A percentile compares a stretch with the other conserved stretches of the same genome.
phyloP scores from a whole-genome alignment of 2,113 vertebrate species.

The Rhegmatorhina hoffmannsi region DNA sequence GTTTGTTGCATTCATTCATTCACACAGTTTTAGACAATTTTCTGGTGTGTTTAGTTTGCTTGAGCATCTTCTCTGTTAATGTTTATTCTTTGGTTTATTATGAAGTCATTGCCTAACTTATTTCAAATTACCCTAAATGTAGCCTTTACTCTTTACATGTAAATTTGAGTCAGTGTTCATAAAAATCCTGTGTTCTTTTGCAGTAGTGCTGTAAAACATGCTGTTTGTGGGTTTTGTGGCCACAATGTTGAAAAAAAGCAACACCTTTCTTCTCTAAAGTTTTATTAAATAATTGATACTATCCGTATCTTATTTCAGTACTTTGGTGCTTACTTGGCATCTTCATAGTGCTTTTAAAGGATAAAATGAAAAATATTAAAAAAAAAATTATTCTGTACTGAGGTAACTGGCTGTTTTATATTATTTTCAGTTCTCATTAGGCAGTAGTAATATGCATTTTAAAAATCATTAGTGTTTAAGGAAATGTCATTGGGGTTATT shows the following conservation, averaged over 20 bases:
- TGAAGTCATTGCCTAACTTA: background rate
- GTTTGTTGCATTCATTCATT: constrained; percentile 7
- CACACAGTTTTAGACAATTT: background rate
- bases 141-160: background rate
- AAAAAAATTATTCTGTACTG: background rate
- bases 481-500: background rate
- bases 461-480: constrained; percentile 28
- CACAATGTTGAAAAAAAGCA: background rate
- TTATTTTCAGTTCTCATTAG: constrained; percentile 5
- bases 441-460: background rate
- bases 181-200: background rate
- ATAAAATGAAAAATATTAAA: background rate
- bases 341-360: background rate
- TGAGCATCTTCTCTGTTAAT: background rate
- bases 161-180: background rate
- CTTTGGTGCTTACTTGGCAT: background rate
- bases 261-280: background rate
- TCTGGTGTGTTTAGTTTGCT: background rate
- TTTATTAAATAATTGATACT: background rate
- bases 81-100: background rate
- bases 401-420: background rate
- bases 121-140: background rate
- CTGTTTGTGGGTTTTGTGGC: background rate
- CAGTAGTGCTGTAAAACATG: background rate
- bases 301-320: background rate